Evolutionary conservation across 2,888 invertebrate genomes (phyloP), one percentile per base, ranked within the genome.

Genomic region (Malthinus seriepunctatus): DNA sequence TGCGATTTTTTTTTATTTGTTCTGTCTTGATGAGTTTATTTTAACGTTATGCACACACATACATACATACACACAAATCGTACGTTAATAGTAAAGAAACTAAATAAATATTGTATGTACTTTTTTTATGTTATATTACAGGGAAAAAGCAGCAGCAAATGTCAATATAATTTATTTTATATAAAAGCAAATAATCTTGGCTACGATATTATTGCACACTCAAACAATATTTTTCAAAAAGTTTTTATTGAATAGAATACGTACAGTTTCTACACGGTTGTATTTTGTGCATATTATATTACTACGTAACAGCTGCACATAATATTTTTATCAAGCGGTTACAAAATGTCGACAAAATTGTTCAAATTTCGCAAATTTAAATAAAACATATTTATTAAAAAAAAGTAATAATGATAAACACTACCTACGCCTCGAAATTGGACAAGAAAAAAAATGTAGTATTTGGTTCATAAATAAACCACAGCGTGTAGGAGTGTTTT

Each of bases 251-350:
- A 42, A 42, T 42, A n/a, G 39, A 15, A 42, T 23, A 42, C 15
- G 39, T 42, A 42, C 15, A 42, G 39, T 15, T 39, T 42, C 39
- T 42, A 42, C 39, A 23, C 39, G 14, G 39, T 42, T 42, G 23
- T 42, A 42, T 42, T 42, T 42, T 42, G 39, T 42, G 39, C 39
- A 42, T 42, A 42, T 42, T 23, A 39, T 50, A 39, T 39, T 39
- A 50, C 33, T 23, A 23, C 14, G 42, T 46, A 56, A 56, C 49
- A 50, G 42, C 50, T 56, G 45, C 56, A 56, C 35, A 38, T 50
- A 56, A 56, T 56, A 56, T 23, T 42, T 56, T 38, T 44, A 38
- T 42, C 50, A 35, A 51, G 51, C 34, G 34, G 39, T 15, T 32
- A 51, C 51, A 56, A 51, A 47, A 35, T 37, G 48, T 51, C 51